Conservation (phyloP, 1,140 invertebrate species). For the Lerema accius region DNA sequence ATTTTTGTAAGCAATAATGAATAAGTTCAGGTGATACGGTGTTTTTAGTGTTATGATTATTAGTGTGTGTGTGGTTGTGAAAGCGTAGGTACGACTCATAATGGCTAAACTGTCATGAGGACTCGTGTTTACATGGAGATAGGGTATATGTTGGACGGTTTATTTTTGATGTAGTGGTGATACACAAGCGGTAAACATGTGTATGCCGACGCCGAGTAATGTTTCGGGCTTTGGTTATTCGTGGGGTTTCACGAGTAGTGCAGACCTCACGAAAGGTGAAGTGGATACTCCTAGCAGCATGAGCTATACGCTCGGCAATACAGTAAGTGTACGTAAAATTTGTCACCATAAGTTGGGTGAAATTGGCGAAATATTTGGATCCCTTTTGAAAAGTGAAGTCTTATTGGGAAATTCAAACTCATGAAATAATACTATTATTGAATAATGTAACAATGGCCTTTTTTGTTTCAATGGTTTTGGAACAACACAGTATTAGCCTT, state of each 20-base stretch:
- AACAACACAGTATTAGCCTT: too few species aligned
- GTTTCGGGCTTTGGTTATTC: constrained; percentile 80
- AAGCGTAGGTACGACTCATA: constrained; percentile 68
- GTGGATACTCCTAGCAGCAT: constrained; percentile 79
- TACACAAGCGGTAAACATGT: constrained; percentile 71
- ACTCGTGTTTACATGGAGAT: constrained; percentile 74
- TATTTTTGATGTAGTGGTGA: constrained; percentile 59
- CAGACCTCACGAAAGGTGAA: constrained; percentile 79
- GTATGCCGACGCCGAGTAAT: constrained; percentile 82
- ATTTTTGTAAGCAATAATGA: constrained; percentile 25
- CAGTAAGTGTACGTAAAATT: constrained; percentile 59
- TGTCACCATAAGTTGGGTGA: not conserved
- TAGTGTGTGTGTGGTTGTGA: constrained; percentile 74
- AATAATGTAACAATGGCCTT: too few species aligned
- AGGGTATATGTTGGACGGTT: constrained; percentile 71
- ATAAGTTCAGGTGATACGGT: constrained; percentile 33
- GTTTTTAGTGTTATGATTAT: constrained; percentile 58
- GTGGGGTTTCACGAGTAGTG: constrained; percentile 79
- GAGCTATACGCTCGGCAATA: constrained; percentile 80
- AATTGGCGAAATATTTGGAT: not conserved
- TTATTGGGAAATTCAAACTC: constrained; percentile 24
- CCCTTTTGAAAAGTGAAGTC: constrained; percentile 9
- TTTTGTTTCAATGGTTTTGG: too few species aligned
- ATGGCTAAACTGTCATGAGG: constrained; percentile 78
- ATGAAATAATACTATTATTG: too few species aligned